Base-by-base conservation (phyloP, 2,888 invertebrate genomes). In the Xanthorhoe spadicearia region DNA sequence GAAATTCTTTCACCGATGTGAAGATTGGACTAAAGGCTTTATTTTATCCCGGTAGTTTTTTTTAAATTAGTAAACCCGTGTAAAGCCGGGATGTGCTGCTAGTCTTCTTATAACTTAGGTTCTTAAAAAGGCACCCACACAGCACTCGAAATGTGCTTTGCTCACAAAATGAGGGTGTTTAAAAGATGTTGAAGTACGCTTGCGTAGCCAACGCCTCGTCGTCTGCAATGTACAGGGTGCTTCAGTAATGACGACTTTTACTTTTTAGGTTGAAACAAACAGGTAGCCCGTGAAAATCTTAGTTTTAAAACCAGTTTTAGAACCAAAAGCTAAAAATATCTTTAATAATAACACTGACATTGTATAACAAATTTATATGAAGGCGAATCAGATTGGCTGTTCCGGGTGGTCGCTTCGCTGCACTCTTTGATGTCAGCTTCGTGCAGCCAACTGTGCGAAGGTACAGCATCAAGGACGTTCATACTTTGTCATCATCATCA, bases 161-260 rank as follows among this genome's bases (percentile, higher is more conserved):
- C 32, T 51, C 57, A 64, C 58, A 58, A 53, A 64, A 19, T 58
- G 8, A 38, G 54, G 54, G 59, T 54, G 23, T n/a, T 49, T 54
- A 50, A 38, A 10, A 54, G 59, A 28, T 52, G 63, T 66, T 59
- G 48, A 52, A 61, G 65, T 32, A 57, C 62, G 59, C 71, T 72
- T 51, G 18, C 15, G 28, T 32, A 15, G 50, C 64, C 68, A 68
- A 61, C 51, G 54, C 43, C 58, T 57, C 52, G 51, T 66, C 66
- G 67, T 69, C 73, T 68, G 69, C 63, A 43, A 13, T 43, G 38
- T 43, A 43, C 38, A 43, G 38, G 38, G 38, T 43, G 38, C 71
- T 66, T 72, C 62, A 68, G 65, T 70, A 66, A 8, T 19, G 38
- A 13, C 18, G 49, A 50, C 7, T 50, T 50, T 50, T 4, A 50